phyloP scores from a whole-genome alignment of 1,140 invertebrate species.

The Leptonema lineaticorne region DNA sequence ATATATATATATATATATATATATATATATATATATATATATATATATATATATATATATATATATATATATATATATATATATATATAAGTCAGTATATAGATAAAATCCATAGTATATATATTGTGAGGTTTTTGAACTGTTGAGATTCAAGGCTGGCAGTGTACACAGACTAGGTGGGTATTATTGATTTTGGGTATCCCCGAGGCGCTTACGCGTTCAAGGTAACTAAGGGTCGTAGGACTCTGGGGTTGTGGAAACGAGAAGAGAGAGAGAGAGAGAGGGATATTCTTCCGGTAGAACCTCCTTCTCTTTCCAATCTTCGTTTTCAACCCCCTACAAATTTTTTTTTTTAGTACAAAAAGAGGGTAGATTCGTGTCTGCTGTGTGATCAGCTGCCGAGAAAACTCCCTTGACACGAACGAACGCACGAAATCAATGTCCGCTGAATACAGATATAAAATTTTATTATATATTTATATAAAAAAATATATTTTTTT shows the following conservation, averaged over 20 bases:
- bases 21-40: not conserved
- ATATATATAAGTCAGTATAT: not conserved
- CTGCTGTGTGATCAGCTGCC: conserved; percentile 26
- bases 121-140: not conserved
- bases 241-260: not conserved
- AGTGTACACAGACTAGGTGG: not conserved
- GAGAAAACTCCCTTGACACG: conserved; percentile 16
- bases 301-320: conserved; percentile 6
- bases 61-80: not conserved
- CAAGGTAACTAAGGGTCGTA: conserved; percentile 21
- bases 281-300: not conserved
- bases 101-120: not conserved
- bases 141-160: conserved; percentile 4
- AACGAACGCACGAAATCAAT: not conserved
- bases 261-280: not conserved
- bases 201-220: conserved; percentile 30
- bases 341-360: not conserved
- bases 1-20: not conserved
- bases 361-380: not conserved
- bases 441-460: not conserved
- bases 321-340: not conserved
- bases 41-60: not conserved
- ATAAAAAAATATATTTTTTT: no score
- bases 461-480: not conserved
- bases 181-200: conserved; percentile 25